Base-by-base conservation (phyloP, 1,140 invertebrate species). In the Drosophila murphyi region DNA sequence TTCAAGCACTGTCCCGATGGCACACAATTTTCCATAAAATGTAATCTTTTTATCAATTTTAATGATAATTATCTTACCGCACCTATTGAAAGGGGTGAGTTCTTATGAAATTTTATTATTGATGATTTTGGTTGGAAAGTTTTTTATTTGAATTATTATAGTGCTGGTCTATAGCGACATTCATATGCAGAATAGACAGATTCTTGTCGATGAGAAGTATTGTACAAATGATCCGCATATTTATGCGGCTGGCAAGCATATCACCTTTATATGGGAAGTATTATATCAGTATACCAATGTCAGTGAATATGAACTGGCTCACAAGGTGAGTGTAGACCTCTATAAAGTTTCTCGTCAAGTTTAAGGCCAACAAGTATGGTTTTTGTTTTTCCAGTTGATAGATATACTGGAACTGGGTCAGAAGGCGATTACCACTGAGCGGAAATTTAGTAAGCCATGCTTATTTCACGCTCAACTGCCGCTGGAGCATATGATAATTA, bases 21-120 rank as follows among this genome's bases (percentile, higher is more conserved):
- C 2, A 1, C 48, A 0, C 7, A 10, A 2, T 3, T 72, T 0
- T 2, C 32, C 1, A 0, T 83, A 12, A 2, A 29, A 0, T 88
- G 83, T 10, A 50, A 72, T 51, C 35, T 89, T 0, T 88, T 89
- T 2, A 72, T 88, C 4, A 89, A 89, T 31, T 88, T 72, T 8
- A 12, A 39, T 5, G 52, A 60, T 6, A 35, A 50, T 2, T 12
- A 29, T 20, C 45, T 89, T 51, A 7, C 32, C 2, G 4, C 31
- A 1, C 0, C 4, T 0, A 6, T 47, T 3, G 69, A 80, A 20
- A 48, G 2, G 3, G 5, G 68, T 69, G n/a, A 54, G 65, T 48
- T 54, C n/a, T 3, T n/a, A 4, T 61, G 8, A 10, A 8, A 55
- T 39, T 28, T 29, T 10, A 35, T 20, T 20, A 20, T 20, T 20